Conservation (phyloP, 2,888 invertebrate genomes). For the Rotaria sp. region DNA sequence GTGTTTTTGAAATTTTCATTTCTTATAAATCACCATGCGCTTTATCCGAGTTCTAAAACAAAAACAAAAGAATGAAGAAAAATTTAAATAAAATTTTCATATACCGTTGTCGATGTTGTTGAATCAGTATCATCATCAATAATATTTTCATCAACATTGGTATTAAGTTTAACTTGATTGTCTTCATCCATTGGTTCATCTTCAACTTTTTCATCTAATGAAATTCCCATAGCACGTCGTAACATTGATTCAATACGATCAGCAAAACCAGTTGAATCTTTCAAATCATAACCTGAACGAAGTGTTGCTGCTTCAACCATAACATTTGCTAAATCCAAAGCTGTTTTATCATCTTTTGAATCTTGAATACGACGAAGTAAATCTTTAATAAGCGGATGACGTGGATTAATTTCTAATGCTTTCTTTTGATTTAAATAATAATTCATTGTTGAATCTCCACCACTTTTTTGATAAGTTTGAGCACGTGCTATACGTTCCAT, state of each 20-base stretch:
- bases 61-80: background rate
- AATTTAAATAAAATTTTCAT: background rate
- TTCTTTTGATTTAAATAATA: slow-evolving; percentile 64
- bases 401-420: slow-evolving; percentile 92
- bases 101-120: background rate
- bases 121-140: background rate
- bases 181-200: background rate
- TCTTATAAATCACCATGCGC: too few relatives aligned
- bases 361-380: slow-evolving; percentile 78
- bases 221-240: slow-evolving; percentile 74
- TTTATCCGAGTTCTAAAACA: background rate
- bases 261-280: slow-evolving; percentile 80
- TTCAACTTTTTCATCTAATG: background rate
- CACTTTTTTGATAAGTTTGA: slow-evolving; percentile 94
- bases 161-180: background rate
- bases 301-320: slow-evolving; percentile 89
- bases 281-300: slow-evolving; percentile 88
- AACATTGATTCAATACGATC: slow-evolving; percentile 94
- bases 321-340: slow-evolving; percentile 83
- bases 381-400: slow-evolving; percentile 83
- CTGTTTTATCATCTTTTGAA: slow-evolving; percentile 93
- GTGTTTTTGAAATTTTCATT: too few relatives aligned
- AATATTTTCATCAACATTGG: background rate
- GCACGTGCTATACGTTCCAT: slow-evolving; percentile 99
- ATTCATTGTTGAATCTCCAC: slow-evolving; percentile 93